Evolutionary conservation across 2,113 vertebrate genomes (phyloP).

Genomic region (Gulo gulo): DNA sequence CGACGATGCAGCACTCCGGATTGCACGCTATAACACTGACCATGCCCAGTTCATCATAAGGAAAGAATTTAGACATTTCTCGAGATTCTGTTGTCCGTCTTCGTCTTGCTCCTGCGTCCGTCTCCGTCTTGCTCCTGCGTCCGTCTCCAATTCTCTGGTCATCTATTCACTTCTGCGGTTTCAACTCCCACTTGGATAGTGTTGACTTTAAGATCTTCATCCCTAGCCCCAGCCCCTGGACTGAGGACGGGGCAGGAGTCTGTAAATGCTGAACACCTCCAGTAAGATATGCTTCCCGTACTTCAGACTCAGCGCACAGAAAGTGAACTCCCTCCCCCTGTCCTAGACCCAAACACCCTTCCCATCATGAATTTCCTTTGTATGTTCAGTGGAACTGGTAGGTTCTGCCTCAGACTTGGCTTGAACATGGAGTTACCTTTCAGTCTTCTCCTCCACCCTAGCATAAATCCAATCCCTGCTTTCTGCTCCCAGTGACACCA

Average conservation of each 20-base stretch:
- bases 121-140: background rate
- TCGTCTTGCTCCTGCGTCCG: background rate
- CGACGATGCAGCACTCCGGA: background rate
- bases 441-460: background rate
- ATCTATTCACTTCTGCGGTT: background rate
- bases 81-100: background rate
- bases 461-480: background rate
- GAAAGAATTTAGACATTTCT: background rate
- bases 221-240: background rate
- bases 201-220: background rate
- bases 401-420: background rate
- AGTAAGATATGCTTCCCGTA: background rate
- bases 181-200: background rate
- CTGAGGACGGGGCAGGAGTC: background rate
- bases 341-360: background rate
- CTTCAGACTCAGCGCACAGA: background rate
- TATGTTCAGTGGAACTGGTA: background rate
- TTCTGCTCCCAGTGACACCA: background rate
- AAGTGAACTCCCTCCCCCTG: background rate
- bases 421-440: slow-evolving; percentile 1
- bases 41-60: background rate
- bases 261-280: background rate
- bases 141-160: background rate
- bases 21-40: background rate
- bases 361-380: background rate